Evolutionary conservation across 2,113 vertebrate genomes (phyloP).

Genomic region (Galeopterus variegatus): DNA sequence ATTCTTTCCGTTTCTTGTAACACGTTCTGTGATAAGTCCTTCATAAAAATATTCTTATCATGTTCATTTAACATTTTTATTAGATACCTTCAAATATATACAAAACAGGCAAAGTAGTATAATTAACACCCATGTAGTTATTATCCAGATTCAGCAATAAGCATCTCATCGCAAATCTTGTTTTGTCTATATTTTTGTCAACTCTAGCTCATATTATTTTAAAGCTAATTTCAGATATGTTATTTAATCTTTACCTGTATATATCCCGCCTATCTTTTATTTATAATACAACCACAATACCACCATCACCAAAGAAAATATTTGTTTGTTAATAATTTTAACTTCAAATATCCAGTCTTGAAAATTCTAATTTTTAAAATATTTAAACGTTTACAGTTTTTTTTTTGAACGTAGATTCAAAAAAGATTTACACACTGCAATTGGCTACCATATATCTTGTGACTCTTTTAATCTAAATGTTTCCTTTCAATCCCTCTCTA

Average conservation of each 20-base stretch:
- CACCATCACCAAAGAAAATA: neutral
- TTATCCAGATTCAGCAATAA: neutral
- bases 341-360: neutral
- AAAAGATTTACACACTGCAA: neutral
- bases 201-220: neutral
- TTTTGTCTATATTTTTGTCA: neutral
- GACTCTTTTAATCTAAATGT: neutral
- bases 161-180: neutral
- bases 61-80: neutral
- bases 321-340: neutral
- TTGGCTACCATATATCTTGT: neutral
- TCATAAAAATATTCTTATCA: neutral
- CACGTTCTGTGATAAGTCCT: neutral
- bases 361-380: neutral
- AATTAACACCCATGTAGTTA: neutral
- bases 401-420: neutral
- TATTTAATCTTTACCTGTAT: neutral
- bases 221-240: neutral
- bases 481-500: neutral
- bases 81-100: neutral
- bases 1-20: neutral
- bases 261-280: neutral
- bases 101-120: neutral
- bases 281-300: neutral
- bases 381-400: neutral